Evolutionary conservation across 1,140 invertebrate species (phyloP).

Genomic region (Trachymyrmex cornetzi): DNA sequence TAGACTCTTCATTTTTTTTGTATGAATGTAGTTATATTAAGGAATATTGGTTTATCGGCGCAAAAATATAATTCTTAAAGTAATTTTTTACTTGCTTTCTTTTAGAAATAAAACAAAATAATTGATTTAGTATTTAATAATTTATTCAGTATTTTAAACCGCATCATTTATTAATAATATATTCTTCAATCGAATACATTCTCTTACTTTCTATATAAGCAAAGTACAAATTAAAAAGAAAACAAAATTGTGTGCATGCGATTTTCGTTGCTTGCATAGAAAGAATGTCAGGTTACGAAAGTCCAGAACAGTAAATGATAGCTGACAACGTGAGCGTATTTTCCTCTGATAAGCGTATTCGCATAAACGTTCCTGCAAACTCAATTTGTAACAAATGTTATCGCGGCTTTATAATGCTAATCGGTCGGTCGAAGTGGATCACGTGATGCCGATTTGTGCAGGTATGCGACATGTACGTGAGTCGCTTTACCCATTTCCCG

Average conservation of each 20-base stretch:
- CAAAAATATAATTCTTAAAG: neutral
- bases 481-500: slow-evolving; percentile 8
- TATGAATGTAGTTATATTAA: neutral
- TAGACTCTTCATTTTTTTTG: neutral
- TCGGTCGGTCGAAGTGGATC: slow-evolving; percentile 60
- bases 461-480: slow-evolving; percentile 3
- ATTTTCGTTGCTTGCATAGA: neutral
- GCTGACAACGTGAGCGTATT: slow-evolving; percentile 16
- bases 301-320: slow-evolving; percentile 20
- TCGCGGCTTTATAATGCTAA: slow-evolving; percentile 75
- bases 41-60: neutral
- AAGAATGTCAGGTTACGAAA: neutral
- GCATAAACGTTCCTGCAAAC: slow-evolving; percentile 69
- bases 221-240: neutral
- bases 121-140: neutral
- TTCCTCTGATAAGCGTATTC: slow-evolving; percentile 66
- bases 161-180: neutral
- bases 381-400: slow-evolving; percentile 76
- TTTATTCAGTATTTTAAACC: neutral
- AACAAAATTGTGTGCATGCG: neutral
- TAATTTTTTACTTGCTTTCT: neutral
- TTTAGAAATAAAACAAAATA: neutral
- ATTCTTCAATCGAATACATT: neutral
- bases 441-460: slow-evolving; percentile 68
- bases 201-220: neutral